Base-by-base conservation (phyloP, 1,140 invertebrate genomes). In the Drosophila takahashii region DNA sequence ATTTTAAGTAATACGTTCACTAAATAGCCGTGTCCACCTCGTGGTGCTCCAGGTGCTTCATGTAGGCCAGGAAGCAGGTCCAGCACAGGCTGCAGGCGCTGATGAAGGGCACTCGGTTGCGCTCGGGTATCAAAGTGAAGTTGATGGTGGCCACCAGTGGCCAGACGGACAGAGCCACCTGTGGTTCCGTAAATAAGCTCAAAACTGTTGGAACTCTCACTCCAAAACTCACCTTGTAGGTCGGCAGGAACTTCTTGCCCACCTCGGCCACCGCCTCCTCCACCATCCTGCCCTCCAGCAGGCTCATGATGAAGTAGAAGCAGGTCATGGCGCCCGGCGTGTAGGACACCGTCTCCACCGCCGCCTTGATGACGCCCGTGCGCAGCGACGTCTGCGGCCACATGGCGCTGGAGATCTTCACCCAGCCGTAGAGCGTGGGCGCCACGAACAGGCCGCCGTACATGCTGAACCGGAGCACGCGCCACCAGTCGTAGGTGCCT, bases 21-120 rank as follows among this genome's bases (percentile, higher is more conserved):
- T 78, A 85, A 52, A 86, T 52, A 5, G 66, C 83, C 18, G 65
- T 27, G 53, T 91, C 90, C 8, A 91, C 54, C 51, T 91, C 70
- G 52, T 91, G 90, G 36, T 90, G 90, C 81, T 96, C 94, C 42
- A 96, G 76, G 67, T 96, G 94, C 91, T 97, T 97, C 96, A 97
- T 97, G 79, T 97, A 97, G 0, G 96, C 96, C 42, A 98, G 92
- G 89, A 97, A 97, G 69, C 95, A 95, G n/a, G 96, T 96, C 97
- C 97, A 98, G 56, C 96, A 92, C 51, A 97, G 93, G 92, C 96
- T 97, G 83, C 96, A 97, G 6, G 95, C 91, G 80, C 96, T 96
- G n/a, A 97, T 96, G 83, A 97, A 97, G 22, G 95, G 94, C 15
- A 97, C 96, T 61, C 96, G 93, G 92, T 98, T 97, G 70, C 94